These are phyloP conservation scores for Lytechinus variegatus DNA, from an alignment of 35 echinoderm and acorn worm species.

Conservation along the genomic window DNA sequence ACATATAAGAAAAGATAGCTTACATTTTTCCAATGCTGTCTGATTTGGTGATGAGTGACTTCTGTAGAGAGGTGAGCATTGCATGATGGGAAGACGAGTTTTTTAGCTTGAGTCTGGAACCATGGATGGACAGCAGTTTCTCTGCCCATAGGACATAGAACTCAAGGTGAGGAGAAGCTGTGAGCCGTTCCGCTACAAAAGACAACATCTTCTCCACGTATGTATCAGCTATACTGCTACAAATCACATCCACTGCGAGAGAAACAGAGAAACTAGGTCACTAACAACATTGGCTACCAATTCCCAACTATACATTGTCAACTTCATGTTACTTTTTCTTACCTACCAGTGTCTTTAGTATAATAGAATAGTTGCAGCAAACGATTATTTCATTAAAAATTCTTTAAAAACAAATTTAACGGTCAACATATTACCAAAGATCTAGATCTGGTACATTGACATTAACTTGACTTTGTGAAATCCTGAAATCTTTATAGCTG, in stretches of 20 bases:
- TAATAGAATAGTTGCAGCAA: too few relatives aligned
- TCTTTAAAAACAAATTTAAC: too few relatives aligned
- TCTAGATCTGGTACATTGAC: too few relatives aligned
- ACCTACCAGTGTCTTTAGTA: too few relatives aligned
- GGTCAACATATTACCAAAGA: too few relatives aligned
- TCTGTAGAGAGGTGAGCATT: slow-evolving; percentile 81
- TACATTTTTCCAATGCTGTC: slow-evolving; percentile 87
- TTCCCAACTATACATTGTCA: too few relatives aligned
- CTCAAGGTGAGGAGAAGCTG: slow-evolving; percentile 76
- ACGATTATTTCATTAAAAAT: too few relatives aligned
- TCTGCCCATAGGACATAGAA: slow-evolving; percentile 87
- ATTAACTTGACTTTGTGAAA: too few relatives aligned
- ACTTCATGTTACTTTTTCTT: too few relatives aligned
- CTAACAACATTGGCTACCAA: too few relatives aligned
- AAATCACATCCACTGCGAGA: slow-evolving; percentile 76
- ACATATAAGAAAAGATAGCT: slow-evolving; percentile 29
- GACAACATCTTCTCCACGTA: slow-evolving; percentile 88
- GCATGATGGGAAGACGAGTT: slow-evolving; percentile 70
- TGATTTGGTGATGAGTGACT: slow-evolving; percentile 54
- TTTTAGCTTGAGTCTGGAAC: slow-evolving; percentile 71
- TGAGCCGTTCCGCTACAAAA: slow-evolving; percentile 74
- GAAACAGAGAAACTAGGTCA: neutral
- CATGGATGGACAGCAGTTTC: slow-evolving; percentile 69
- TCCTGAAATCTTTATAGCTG: too few relatives aligned
- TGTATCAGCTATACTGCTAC: slow-evolving; percentile 62